These are phyloP conservation scores for Procambarus virginalis DNA, from an alignment of 1,140 invertebrate genomes.

Conservation along the genomic window DNA sequence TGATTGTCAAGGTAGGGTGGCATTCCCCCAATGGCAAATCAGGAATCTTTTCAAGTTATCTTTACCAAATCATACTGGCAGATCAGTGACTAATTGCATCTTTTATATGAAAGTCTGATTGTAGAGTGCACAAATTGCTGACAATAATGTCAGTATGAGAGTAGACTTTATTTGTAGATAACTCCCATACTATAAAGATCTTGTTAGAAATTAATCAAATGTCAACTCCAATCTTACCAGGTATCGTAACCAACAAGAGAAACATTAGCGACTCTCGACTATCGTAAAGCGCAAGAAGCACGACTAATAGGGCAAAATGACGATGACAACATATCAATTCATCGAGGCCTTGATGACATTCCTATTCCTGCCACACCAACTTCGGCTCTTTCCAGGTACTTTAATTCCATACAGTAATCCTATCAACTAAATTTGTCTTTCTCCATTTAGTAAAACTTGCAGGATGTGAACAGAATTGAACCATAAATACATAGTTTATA, in stretches of 20 bases:
- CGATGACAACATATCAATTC: conserved; percentile 81
- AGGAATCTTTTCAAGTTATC: too few relatives aligned
- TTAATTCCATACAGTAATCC: background rate
- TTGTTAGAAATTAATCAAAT: background rate
- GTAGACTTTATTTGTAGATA: too few relatives aligned
- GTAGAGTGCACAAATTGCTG: too few relatives aligned
- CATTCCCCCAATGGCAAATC: too few relatives aligned
- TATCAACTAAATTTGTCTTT: background rate
- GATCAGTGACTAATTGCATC: too few relatives aligned
- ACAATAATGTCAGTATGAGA: too few relatives aligned
- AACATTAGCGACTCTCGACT: conserved; percentile 81
- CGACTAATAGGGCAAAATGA: conserved; percentile 74
- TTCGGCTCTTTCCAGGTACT: conserved; percentile 65
- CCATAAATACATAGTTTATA: background rate
- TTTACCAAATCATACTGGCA: too few relatives aligned
- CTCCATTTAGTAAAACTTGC: background rate
- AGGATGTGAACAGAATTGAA: background rate
- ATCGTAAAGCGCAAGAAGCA: conserved; percentile 76
- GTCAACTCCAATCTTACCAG: conserved; percentile 71
- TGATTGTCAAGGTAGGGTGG: too few relatives aligned
- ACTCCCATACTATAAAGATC: too few relatives aligned
- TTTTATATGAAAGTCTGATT: too few relatives aligned
- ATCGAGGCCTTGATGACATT: conserved; percentile 82
- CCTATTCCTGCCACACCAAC: conserved; percentile 35
- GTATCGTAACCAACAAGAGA: conserved; percentile 80